Percentiles rank a stretch among this genome's conserved stretches.
phyloP scores from a whole-genome alignment of 2,113 vertebrate genomes.

The Sinocyclocheilus grahami region DNA sequence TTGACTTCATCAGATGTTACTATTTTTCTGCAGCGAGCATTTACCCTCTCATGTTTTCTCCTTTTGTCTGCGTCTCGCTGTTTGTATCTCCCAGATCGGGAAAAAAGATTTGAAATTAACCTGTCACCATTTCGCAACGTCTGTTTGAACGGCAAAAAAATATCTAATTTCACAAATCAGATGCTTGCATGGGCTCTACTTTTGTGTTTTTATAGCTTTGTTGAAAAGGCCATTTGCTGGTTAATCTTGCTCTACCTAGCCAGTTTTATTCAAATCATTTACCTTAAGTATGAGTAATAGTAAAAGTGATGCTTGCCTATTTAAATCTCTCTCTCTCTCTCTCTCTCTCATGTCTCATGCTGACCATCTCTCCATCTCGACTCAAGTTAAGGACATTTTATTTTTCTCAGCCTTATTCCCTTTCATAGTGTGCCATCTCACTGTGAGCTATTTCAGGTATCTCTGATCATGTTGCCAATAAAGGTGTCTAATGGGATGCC shows the following conservation, averaged over 20 bases:
- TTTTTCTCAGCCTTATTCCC: neutral
- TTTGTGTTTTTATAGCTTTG: neutral
- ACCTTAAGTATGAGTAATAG: neutral
- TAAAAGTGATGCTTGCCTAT: neutral
- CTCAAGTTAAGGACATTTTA: conserved; percentile 39
- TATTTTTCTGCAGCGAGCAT: conserved; percentile 1
- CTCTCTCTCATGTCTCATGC: conserved; percentile 18
- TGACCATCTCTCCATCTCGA: neutral
- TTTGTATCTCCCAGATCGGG: neutral
- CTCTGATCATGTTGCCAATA: conserved; percentile 45
- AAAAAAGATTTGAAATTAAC: conserved; percentile 6
- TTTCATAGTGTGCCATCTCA: neutral
- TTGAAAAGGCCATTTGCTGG: neutral
- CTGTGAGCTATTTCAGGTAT: conserved; percentile 2
- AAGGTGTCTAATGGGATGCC: conserved; percentile 23
- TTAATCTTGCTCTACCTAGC: neutral
- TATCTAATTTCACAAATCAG: neutral
- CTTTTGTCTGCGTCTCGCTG: neutral
- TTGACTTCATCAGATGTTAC: conserved; percentile 46
- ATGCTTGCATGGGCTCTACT: neutral
- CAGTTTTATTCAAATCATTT: neutral
- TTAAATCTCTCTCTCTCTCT: neutral
- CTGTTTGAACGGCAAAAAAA: neutral
- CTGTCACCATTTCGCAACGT: neutral
- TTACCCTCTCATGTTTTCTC: conserved; percentile 3